Conservation (phyloP, 2,888 invertebrate species). For the Linyphia triangularis region DNA sequence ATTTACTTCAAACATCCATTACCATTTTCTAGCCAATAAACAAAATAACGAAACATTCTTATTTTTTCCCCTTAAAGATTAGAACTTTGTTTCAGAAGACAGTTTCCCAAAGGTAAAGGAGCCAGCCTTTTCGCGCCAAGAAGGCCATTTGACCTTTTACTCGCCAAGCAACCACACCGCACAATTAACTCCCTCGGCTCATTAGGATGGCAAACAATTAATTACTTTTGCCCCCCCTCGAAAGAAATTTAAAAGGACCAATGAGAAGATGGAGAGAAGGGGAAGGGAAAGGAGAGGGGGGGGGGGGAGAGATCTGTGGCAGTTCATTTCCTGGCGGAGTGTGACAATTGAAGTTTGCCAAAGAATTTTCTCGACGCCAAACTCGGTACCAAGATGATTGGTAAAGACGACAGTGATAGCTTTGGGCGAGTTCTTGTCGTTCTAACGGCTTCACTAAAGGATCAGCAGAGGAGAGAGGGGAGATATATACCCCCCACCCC, state of each 20-base stretch:
- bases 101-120: background rate
- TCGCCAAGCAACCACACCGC: background rate
- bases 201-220: slow-evolving; percentile 60
- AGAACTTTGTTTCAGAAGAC: no score
- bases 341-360: background rate
- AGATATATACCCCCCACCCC: no score
- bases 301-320: slow-evolving; percentile 26
- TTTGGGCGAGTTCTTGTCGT: background rate
- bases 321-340: slow-evolving; percentile 34
- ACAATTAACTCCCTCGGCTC: slow-evolving; percentile 31
- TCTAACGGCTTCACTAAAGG: no score
- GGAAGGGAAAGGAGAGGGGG: no score
- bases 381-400: background rate
- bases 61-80: no score
- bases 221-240: slow-evolving; percentile 42
- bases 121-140: background rate
- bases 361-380: slow-evolving; percentile 1
- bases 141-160: background rate
- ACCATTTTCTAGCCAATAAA: no score
- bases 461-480: background rate
- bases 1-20: no score
- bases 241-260: slow-evolving; percentile 50
- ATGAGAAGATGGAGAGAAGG: no score
- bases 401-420: no score
- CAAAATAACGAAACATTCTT: background rate